Evolutionary conservation across 2,797 vertebrate genomes (phyloP).

Genomic region (Mormyrus hasselquistii): DNA sequence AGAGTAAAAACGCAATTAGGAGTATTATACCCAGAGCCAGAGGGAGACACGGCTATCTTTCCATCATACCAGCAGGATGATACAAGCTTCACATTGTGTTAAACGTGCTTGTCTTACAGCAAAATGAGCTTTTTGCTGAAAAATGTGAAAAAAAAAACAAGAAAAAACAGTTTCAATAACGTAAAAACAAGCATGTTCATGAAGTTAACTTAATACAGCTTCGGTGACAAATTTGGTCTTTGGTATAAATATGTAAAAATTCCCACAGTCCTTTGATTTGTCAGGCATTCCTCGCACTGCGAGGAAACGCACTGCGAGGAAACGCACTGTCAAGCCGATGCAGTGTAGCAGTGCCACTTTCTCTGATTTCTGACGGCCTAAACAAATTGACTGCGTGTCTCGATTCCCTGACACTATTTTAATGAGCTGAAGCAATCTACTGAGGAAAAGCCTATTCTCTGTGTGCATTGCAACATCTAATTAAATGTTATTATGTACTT

Average conservation of each 20-base stretch:
- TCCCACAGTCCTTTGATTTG: neutral
- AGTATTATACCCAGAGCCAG: neutral
- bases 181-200: neutral
- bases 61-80: neutral
- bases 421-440: neutral
- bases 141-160: neutral
- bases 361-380: neutral
- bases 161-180: neutral
- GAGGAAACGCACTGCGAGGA: neutral
- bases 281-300: neutral
- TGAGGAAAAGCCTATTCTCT: neutral
- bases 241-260: neutral
- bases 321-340: neutral
- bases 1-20: neutral
- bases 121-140: neutral
- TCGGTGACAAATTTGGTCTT: neutral
- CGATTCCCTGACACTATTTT: neutral
- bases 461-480: slow-evolving; percentile 7
- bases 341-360: neutral
- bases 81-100: neutral
- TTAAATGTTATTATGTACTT: slow-evolving; percentile 13
- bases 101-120: neutral
- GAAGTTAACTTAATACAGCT: neutral
- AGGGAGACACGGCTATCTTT: neutral
- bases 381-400: neutral